phyloP scores from a whole-genome alignment of 2,797 vertebrate genomes.

The Gastrophryne carolinensis region DNA sequence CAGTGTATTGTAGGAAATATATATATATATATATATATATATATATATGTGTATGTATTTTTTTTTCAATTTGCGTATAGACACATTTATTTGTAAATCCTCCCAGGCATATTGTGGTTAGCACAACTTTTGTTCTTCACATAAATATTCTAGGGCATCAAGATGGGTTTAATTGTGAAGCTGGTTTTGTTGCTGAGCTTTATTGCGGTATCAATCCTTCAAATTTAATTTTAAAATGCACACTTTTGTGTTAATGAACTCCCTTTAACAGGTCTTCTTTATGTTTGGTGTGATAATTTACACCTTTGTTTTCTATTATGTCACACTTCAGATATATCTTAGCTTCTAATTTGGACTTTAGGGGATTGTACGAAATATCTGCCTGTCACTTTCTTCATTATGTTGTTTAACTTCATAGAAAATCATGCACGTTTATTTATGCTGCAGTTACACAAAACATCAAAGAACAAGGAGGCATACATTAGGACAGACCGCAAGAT shows the following conservation, averaged over 20 bases:
- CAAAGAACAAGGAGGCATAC: constrained; percentile 27
- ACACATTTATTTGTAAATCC: neutral
- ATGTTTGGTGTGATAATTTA: constrained; percentile 38
- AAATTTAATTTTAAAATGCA: constrained; percentile 46
- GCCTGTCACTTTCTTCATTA: constrained; percentile 51
- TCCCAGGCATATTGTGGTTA: neutral
- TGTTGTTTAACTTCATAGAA: constrained; percentile 43
- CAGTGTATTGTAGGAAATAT: too few species aligned
- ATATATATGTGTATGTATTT: too few species aligned
- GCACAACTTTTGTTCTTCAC: neutral
- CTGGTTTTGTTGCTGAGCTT: constrained; percentile 36
- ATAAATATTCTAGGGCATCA: neutral
- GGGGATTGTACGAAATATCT: constrained; percentile 51
- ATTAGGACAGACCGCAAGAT: constrained; percentile 15
- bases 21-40: too few species aligned
- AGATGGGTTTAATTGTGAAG: constrained; percentile 45
- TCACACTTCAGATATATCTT: constrained; percentile 48
- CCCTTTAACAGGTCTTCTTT: constrained; percentile 49
- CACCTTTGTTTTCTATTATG: constrained; percentile 43
- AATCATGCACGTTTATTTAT: constrained; percentile 34
- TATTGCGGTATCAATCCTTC: constrained; percentile 48
- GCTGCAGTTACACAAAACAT: constrained; percentile 15
- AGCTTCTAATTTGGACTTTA: constrained; percentile 50
- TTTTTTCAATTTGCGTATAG: neutral
- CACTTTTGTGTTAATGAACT: constrained; percentile 53